Evolutionary conservation across 1,140 invertebrate genomes (phyloP), one percentile per base, ranked within the genome.

Genomic region (Drosophila oshimai): DNA sequence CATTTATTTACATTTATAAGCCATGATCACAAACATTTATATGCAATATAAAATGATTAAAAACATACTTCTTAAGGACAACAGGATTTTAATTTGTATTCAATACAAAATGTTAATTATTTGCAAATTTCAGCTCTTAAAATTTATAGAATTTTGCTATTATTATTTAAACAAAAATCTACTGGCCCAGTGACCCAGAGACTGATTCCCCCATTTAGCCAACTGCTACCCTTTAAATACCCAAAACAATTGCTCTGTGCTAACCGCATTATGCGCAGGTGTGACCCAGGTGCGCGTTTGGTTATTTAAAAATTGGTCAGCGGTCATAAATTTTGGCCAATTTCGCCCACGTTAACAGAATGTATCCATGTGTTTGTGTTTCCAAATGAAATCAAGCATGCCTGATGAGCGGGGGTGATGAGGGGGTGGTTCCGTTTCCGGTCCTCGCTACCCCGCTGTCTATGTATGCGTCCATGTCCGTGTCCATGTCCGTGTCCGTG

Each of bases 251-350:
- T 62, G 39, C 37, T 26, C 29, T 12, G 29, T 55, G 42, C 41
- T 78, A 39, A 84, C 80, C 80, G 60, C 80, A 84, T 86, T 86
- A 84, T 84, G 80, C 80, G 80, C 80, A 84, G 80, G 81, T 84
- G 80, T 84, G 80, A 71, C 80, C 51, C 80, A 86, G 80, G 80
- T 86, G 80, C 80, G 71, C 80, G 34, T 54, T 78, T 64, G 80
- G 80, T 80, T 84, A 84, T 84, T 84, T 86, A 75, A 86, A 84
- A 83, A 86, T 61, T 84, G 80, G 80, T 86, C 75, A 72, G 80
- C 60, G 75, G 46, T 75, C 75, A 86, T 84, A 84, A 84, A 84
- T 84, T 84, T 68, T 6, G 31, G 39, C 37, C 71, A 61, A 36
- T 41, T 36, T 50, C 18, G 55, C 33, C 33, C 55, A 42, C 46